Conservation (phyloP, 2,113 vertebrate species). For the Chionodraco myersi region DNA sequence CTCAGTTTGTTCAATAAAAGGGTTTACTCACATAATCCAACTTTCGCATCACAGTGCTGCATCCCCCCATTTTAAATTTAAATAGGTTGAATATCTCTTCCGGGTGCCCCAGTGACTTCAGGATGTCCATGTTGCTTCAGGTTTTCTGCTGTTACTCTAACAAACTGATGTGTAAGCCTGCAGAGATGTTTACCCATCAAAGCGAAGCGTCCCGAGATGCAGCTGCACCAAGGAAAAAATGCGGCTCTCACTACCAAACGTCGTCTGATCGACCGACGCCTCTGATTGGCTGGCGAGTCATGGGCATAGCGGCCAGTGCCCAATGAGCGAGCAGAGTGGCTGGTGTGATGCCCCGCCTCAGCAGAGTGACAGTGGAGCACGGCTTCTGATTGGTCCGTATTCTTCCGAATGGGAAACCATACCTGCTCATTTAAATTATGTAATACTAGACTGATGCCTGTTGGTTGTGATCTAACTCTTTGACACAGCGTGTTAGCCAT, state of each 20-base stretch:
- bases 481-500: too few species aligned
- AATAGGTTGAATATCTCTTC: constrained; percentile 94
- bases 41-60: constrained; percentile 84
- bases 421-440: constrained; percentile 23
- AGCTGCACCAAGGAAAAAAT: background rate
- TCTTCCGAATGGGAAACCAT: background rate
- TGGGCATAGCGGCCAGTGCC: constrained; percentile 67
- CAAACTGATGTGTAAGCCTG: background rate
- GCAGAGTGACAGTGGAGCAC: too few species aligned
- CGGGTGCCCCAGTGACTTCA: constrained; percentile 91
- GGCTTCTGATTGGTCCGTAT: constrained; percentile 68
- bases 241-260: background rate
- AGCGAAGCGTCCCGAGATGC: background rate
- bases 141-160: background rate
- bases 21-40: constrained; percentile 88
- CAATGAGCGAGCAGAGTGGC: constrained; percentile 66
- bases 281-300: constrained; percentile 74
- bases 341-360: constrained; percentile 85
- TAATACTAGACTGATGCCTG: background rate
- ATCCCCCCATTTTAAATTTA: constrained; percentile 91
- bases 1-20: background rate
- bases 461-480: background rate
- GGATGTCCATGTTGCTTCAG: constrained; percentile 87
- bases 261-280: constrained; percentile 79
- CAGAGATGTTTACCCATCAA: constrained; percentile 39